These are phyloP conservation scores for Parotia lawesii DNA, from an alignment of 2,113 vertebrate genomes.

Conservation along the genomic window DNA sequence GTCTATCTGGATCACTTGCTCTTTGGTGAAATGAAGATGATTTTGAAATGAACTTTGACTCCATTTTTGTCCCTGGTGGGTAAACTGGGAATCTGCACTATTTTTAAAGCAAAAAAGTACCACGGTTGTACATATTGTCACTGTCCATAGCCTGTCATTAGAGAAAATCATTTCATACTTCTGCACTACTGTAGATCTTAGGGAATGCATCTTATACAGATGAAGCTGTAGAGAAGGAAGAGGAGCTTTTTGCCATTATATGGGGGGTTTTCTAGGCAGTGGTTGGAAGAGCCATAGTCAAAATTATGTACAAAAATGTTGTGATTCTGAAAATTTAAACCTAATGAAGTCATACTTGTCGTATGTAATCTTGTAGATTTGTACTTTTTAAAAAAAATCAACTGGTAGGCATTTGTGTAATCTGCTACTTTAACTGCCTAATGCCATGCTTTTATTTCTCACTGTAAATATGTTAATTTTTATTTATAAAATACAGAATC, in stretches of 20 bases:
- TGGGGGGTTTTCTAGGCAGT: neutral
- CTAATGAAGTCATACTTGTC: constrained; percentile 55
- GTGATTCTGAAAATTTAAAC: constrained; percentile 50
- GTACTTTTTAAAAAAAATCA: constrained; percentile 45
- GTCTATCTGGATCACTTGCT: constrained; percentile 49
- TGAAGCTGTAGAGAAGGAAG: constrained; percentile 37
- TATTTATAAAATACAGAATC: constrained; percentile 93
- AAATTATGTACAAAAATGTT: constrained; percentile 57
- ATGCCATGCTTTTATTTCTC: constrained; percentile 67
- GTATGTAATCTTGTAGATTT: constrained; percentile 61
- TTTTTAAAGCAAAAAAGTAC: constrained; percentile 64
- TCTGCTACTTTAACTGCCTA: constrained; percentile 66
- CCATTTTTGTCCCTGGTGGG: constrained; percentile 55
- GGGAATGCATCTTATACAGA: constrained; percentile 59
- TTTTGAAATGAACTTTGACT: constrained; percentile 58
- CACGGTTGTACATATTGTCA: constrained; percentile 33
- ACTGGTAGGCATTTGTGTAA: constrained; percentile 61
- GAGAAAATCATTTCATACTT: constrained; percentile 45
- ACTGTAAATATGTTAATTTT: constrained; percentile 85
- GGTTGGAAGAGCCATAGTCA: constrained; percentile 52
- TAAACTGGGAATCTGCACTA: constrained; percentile 50
- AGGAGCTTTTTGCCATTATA: constrained; percentile 47
- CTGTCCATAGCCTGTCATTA: constrained; percentile 42
- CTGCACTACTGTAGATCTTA: constrained; percentile 53
- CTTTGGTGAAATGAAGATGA: constrained; percentile 53